These are phyloP conservation scores for Drosophila lacicola DNA, from an alignment of 2,888 invertebrate species.

Conservation along the genomic window DNA sequence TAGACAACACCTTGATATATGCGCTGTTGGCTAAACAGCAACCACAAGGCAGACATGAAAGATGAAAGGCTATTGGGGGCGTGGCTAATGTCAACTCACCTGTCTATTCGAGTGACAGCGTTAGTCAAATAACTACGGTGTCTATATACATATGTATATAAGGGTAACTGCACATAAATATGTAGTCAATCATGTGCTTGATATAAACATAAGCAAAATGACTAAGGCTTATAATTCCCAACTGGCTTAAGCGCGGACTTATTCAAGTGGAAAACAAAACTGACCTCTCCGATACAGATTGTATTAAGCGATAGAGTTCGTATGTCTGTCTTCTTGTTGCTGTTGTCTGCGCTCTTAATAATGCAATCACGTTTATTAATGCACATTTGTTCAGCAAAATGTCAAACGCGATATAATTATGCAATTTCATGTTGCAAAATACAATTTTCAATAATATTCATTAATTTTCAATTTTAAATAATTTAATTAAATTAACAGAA, in stretches of 20 bases:
- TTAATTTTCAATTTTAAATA: slow-evolving; percentile 6
- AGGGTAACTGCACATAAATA: too few species aligned
- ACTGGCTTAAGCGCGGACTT: background rate
- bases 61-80: slow-evolving; percentile 36
- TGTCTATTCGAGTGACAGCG: slow-evolving; percentile 8
- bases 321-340: too few species aligned
- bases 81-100: slow-evolving; percentile 28
- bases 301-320: too few species aligned
- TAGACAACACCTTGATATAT: background rate
- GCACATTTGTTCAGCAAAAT: background rate
- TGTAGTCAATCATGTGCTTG: background rate
- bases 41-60: slow-evolving; percentile 42
- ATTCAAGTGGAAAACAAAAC: background rate
- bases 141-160: background rate
- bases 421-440: slow-evolving; percentile 11
- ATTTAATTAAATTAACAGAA: background rate
- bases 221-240: background rate
- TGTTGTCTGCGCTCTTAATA: too few species aligned
- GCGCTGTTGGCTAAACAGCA: slow-evolving; percentile 20
- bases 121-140: background rate
- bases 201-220: background rate
- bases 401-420: slow-evolving; percentile 11
- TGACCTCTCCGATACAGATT: too few species aligned
- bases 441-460: slow-evolving; percentile 16
- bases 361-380: background rate